Evolutionary conservation across 2,113 vertebrate genomes (phyloP).

Genomic region (Oryzias woworae): DNA sequence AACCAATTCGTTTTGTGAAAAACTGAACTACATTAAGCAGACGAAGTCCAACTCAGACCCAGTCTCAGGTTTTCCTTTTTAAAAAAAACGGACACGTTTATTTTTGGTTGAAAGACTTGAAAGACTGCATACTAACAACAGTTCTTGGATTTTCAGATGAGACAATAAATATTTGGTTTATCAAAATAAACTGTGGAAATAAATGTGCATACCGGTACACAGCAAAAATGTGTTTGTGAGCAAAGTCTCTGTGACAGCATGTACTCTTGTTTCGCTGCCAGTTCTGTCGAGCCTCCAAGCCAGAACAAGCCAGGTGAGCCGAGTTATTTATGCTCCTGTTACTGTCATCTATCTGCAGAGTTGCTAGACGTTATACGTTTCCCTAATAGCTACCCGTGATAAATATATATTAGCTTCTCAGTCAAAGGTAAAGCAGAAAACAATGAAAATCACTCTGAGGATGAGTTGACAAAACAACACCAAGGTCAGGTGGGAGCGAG

Average conservation of each 20-base stretch:
- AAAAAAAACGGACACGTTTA: no score
- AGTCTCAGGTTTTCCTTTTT: no score
- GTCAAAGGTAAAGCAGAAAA: constrained; percentile 36
- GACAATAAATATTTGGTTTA: no score
- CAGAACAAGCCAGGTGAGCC: constrained; percentile 56
- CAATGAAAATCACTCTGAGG: constrained; percentile 1
- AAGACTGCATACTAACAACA: no score
- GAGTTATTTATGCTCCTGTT: constrained; percentile 54
- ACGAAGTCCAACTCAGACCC: no score
- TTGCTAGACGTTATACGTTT: constrained; percentile 54
- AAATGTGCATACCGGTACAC: no score
- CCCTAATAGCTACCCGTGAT: constrained; percentile 25
- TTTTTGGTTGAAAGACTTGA: no score
- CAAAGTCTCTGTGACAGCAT: constrained; percentile 26
- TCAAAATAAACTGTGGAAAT: no score
- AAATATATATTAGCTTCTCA: constrained; percentile 21
- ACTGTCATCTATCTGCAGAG: constrained; percentile 27
- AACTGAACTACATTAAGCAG: no score
- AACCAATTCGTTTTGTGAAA: no score
- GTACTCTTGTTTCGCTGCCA: constrained; percentile 18
- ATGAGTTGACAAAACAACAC: not conserved
- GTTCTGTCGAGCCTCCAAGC: constrained; percentile 27
- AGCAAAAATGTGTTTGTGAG: not conserved
- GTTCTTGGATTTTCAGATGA: no score
- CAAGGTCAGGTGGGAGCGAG: constrained; percentile 4